These are phyloP conservation scores for Hemitrygon akajei DNA, from an alignment of 2,797 vertebrate genomes.

Conservation along the genomic window DNA sequence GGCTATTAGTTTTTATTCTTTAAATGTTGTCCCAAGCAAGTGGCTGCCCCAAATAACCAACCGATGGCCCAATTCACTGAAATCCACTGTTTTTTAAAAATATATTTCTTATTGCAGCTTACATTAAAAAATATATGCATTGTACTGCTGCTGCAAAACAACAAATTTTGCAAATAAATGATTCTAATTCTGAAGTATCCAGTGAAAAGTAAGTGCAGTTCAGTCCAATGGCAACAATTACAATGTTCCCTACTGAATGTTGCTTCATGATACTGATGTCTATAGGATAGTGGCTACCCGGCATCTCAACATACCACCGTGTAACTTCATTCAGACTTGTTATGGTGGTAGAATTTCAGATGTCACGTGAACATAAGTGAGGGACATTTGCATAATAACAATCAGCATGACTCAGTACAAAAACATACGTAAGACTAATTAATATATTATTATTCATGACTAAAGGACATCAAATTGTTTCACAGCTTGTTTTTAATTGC, in stretches of 20 bases:
- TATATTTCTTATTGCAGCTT: no score
- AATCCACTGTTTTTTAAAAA: no score
- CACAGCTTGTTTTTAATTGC: not conserved
- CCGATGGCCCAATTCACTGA: no score
- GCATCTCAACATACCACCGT: not conserved
- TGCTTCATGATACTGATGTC: not conserved
- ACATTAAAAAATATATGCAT: no score
- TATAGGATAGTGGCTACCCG: not conserved
- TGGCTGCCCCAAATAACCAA: no score
- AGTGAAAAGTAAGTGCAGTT: no score
- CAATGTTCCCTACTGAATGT: not conserved
- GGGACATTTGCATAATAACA: not conserved
- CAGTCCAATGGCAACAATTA: not conserved
- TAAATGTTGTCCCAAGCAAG: no score
- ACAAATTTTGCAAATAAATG: no score
- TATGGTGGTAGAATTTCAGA: not conserved
- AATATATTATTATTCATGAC: not conserved
- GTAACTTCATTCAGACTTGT: not conserved
- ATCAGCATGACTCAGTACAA: not conserved
- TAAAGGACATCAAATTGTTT: not conserved
- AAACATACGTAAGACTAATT: not conserved
- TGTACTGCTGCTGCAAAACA: no score
- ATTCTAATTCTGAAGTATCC: no score
- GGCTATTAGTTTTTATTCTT: no score
- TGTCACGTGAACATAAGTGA: not conserved